phyloP scores from a whole-genome alignment of 2,797 vertebrate genomes.

The Geotrypetes seraphini region DNA sequence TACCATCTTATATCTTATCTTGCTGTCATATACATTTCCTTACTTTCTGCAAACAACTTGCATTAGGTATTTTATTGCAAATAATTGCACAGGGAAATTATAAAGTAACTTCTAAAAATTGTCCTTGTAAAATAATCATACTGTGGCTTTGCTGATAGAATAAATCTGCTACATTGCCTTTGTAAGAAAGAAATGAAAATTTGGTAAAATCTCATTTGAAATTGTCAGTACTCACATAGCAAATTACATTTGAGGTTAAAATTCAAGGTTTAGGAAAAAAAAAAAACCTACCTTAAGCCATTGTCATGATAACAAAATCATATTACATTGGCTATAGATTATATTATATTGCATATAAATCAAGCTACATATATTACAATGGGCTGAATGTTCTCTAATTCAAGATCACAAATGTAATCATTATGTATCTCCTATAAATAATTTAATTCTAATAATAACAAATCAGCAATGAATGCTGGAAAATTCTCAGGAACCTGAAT shows the following conservation, averaged over 20 bases:
- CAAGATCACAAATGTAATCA: conserved; percentile 84
- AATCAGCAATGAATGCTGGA: too few species aligned
- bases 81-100: conserved; percentile 67
- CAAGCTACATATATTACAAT: conserved; percentile 86
- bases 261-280: conserved; percentile 57
- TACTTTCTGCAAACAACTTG: conserved; percentile 46
- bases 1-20: too few species aligned
- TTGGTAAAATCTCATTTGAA: conserved; percentile 78
- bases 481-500: too few species aligned
- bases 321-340: conserved; percentile 78
- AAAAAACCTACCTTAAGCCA: conserved; percentile 67
- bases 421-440: conserved; percentile 79
- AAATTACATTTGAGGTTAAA: conserved; percentile 77
- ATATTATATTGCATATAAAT: conserved; percentile 85
- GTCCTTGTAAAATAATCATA: conserved; percentile 76
- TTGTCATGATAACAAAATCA: conserved; percentile 77
- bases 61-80: conserved; percentile 60
- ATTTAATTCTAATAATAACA: too few species aligned
- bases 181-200: too few species aligned
- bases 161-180: conserved; percentile 70
- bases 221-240: conserved; percentile 65
- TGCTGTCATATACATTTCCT: too few species aligned
- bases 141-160: conserved; percentile 67
- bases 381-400: conserved; percentile 84
- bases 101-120: conserved; percentile 66